Percentiles rank a stretch among this genome's conserved stretches.
Evolutionary conservation across 2,888 invertebrate genomes (phyloP).

Genomic region (Cephus runcator): DNA sequence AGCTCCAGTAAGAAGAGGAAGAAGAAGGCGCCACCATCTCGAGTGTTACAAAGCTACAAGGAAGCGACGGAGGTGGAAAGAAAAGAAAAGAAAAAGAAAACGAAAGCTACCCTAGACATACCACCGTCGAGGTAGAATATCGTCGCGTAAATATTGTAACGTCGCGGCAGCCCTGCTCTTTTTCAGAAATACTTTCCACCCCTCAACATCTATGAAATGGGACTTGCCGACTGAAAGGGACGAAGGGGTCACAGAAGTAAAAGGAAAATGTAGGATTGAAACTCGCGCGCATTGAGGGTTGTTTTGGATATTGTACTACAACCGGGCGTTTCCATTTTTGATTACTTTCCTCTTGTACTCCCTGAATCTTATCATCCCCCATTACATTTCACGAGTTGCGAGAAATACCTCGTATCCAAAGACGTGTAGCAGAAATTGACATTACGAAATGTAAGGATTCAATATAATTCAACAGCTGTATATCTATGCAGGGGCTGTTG

Average conservation of each 20-base stretch:
- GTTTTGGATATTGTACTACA: neutral
- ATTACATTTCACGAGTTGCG: neutral
- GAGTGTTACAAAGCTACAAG: neutral
- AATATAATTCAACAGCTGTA: neutral
- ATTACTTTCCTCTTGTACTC: neutral
- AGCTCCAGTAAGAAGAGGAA: constrained; percentile 10
- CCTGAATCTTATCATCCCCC: neutral
- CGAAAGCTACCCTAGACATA: neutral
- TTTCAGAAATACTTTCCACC: neutral
- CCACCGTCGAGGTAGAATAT: constrained; percentile 28
- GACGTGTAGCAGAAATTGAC: neutral
- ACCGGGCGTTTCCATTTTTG: neutral
- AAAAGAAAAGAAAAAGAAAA: constrained; percentile 31
- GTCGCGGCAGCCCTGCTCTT: neutral
- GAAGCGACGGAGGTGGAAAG: constrained; percentile 31
- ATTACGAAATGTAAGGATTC: neutral
- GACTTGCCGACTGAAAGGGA: neutral
- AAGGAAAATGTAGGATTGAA: neutral
- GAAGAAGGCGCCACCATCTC: neutral
- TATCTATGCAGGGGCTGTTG: neutral
- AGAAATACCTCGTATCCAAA: neutral
- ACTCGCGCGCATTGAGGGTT: neutral
- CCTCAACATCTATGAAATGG: neutral
- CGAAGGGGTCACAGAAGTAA: neutral
- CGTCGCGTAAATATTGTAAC: constrained; percentile 32